Conservation (phyloP, 2,797 vertebrate species). For the Rhodeus uyekii region DNA sequence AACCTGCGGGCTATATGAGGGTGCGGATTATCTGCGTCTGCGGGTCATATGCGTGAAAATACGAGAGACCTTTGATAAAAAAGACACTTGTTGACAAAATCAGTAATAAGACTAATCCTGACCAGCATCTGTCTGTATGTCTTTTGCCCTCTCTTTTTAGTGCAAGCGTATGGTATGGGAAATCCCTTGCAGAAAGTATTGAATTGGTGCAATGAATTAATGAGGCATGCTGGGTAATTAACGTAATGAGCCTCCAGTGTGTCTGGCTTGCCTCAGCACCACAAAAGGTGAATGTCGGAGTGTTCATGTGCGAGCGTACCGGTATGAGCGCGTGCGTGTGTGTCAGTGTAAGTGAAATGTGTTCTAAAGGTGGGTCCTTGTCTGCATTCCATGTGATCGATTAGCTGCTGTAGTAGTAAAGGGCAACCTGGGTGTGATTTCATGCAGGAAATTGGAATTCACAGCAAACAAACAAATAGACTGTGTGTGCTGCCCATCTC, state of each 20-base stretch:
- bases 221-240: slow-evolving; percentile 58
- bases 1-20: too few species aligned
- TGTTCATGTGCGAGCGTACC: neutral
- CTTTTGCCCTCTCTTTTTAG: neutral
- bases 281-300: slow-evolving; percentile 26
- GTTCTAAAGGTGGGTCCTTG: slow-evolving; percentile 31
- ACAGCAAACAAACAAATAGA: slow-evolving; percentile 52
- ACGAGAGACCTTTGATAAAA: too few species aligned
- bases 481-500: slow-evolving; percentile 19
- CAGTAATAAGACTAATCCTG: neutral
- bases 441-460: slow-evolving; percentile 57
- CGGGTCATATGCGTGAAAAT: too few species aligned
- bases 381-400: slow-evolving; percentile 53
- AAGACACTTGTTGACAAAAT: neutral
- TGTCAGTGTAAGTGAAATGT: slow-evolving; percentile 31
- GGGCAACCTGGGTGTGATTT: slow-evolving; percentile 53
- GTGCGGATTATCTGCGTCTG: too few species aligned
- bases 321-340: neutral
- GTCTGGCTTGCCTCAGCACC: slow-evolving; percentile 59
- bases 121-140: neutral
- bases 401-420: slow-evolving; percentile 49
- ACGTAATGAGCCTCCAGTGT: slow-evolving; percentile 56
- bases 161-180: slow-evolving; percentile 12
- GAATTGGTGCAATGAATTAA: slow-evolving; percentile 53
- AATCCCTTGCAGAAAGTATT: slow-evolving; percentile 26